phyloP scores from a whole-genome alignment of 2,797 vertebrate species.

The Tapirus indicus region DNA sequence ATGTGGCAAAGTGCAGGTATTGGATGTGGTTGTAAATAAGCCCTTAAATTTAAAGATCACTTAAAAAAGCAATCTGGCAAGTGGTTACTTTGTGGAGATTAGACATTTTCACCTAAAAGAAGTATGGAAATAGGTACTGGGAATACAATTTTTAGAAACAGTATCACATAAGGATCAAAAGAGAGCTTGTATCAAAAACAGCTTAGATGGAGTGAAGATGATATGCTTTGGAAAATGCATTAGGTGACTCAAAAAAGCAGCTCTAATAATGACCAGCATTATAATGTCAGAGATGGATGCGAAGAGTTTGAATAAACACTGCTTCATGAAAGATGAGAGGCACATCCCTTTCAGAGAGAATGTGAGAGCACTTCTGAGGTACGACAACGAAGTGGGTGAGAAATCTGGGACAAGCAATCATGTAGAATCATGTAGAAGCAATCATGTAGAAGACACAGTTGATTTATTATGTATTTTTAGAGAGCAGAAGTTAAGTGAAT shows the following conservation, averaged over 20 bases:
- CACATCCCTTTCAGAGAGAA: background rate
- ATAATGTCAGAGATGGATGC: background rate
- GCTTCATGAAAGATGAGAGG: background rate
- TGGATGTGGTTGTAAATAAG: background rate
- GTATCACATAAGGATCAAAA: conserved; percentile 10
- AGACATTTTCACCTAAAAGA: background rate
- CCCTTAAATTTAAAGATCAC: conserved; percentile 17
- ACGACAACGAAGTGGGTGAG: background rate
- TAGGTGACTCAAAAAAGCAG: background rate
- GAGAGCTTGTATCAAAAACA: background rate
- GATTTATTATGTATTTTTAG: background rate
- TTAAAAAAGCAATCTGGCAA: conserved; percentile 19
- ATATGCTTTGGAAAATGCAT: background rate
- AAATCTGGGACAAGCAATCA: background rate
- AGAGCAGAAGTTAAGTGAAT: background rate
- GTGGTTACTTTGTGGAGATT: background rate
- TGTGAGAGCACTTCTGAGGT: background rate
- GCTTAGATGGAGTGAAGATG: background rate
- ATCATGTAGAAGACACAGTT: background rate
- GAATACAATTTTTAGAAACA: conserved; percentile 48
- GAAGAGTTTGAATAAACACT: background rate
- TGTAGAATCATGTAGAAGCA: background rate
- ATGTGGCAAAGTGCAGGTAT: background rate
- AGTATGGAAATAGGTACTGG: background rate
- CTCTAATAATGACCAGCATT: background rate